phyloP scores from a whole-genome alignment of 2,888 invertebrate species.

The Micropterix aruncella region DNA sequence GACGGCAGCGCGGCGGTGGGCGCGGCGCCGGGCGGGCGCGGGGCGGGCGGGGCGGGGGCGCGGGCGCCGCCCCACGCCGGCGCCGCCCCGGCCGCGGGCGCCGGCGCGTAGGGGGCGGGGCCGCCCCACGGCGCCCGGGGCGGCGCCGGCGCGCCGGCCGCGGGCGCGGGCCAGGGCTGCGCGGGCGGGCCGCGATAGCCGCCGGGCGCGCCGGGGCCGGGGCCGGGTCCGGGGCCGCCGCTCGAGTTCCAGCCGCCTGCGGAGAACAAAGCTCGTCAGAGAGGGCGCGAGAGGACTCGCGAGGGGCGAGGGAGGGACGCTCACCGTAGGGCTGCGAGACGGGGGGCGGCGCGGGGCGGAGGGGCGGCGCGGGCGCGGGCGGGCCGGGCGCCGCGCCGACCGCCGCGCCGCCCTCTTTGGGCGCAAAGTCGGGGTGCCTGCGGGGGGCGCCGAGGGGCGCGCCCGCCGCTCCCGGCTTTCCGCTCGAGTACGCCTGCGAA shows the following conservation, averaged over 20 bases:
- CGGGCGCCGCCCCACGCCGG: constrained; percentile 23
- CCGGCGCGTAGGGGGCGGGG: background rate
- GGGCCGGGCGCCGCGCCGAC: constrained; percentile 9
- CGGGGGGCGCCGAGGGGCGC: constrained; percentile 46
- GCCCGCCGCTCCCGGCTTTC: constrained; percentile 30
- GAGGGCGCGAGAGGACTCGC: constrained; percentile 12
- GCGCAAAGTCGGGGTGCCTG: constrained; percentile 65
- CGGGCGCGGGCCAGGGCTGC: constrained; percentile 15
- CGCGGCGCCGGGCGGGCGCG: constrained; percentile 16
- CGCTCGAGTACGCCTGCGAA: constrained; percentile 12
- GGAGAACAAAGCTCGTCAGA: background rate
- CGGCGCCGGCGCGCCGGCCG: constrained; percentile 26
- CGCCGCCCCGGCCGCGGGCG: constrained; percentile 8
- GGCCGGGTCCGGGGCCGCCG: constrained; percentile 16
- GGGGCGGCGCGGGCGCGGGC: constrained; percentile 18
- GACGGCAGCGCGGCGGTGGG: constrained; percentile 24
- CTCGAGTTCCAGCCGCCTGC: constrained; percentile 8
- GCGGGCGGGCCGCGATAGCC: constrained; percentile 11
- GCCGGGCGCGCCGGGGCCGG: constrained; percentile 14
- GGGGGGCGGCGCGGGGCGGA: constrained; percentile 18
- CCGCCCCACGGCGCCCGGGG: no score
- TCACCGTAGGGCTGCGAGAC: constrained; percentile 7
- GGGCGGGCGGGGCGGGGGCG: constrained; percentile 19
- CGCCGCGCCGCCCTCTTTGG: constrained; percentile 42
- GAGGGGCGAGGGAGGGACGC: constrained; percentile 8